Evolutionary conservation across 2,113 vertebrate species (phyloP), one percentile per base, ranked within the genome.

Genomic region (Myodes glareolus): DNA sequence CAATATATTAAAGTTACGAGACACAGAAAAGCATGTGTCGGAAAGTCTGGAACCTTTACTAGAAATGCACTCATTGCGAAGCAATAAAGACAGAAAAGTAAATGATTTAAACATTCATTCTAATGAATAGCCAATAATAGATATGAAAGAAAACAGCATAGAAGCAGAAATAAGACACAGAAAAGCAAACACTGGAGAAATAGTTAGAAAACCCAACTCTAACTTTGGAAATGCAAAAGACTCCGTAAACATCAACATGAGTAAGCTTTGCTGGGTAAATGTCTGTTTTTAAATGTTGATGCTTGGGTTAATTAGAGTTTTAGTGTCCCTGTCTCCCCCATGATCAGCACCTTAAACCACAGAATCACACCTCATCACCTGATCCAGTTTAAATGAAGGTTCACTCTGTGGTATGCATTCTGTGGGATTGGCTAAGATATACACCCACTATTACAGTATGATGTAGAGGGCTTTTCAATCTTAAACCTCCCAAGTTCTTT

Each of bases 61-160:
- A 92, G n/a, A 87, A 87, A 90, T 77, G 36, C 2, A n/a, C 29
- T 47, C 80, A n/a, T n/a, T 80, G 45, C 45, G 82, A 94, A 94
- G 90, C 5, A 90, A 85, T 52, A 77, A 68, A 11, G n/a, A 84
- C 80, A 23, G 33, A 91, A 96, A 92, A 61, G 93, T 75, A 90
- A 92, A 90, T 68, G 45, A 82, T 42, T 87, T 52, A 75, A 65
- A 33, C 47, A 88, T 87, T 84, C 10, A 27, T 75, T 58, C 73
- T 12, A 88, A 87, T 50, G 10, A 94, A 78, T 50, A 91, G 45
- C 13, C n/a, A 90, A 85, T 3, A 88, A 72, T 77, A 90, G 19
- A 77, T 29, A 92, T 95, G 19, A 27, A 95, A 76, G 50, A 94
- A 87, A 91, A 91, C 52, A 86, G 82, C 65, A 73, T 11, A 94